These are phyloP conservation scores for Hyperoplus lanceolatus DNA, from an alignment of 2,797 vertebrate genomes.

Conservation along the genomic window DNA sequence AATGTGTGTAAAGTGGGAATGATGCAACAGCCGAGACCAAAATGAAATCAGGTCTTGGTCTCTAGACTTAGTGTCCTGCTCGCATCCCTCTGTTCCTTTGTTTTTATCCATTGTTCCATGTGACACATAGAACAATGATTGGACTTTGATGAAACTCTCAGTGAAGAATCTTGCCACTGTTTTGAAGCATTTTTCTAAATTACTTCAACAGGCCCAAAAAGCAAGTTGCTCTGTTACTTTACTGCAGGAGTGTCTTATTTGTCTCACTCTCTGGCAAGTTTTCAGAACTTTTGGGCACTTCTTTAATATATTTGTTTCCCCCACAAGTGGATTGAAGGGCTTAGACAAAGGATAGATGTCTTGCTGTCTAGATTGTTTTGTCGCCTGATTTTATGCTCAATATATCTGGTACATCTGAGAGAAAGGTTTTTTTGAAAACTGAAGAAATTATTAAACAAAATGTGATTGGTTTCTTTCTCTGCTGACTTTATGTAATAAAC, in stretches of 20 bases:
- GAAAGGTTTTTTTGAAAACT: not conserved
- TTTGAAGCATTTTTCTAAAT: not conserved
- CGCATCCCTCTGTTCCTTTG: not conserved
- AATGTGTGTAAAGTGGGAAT: not conserved
- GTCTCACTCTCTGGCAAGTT: not conserved
- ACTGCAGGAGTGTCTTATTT: not conserved
- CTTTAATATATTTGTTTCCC: not conserved
- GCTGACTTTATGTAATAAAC: not conserved
- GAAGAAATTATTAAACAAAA: not conserved
- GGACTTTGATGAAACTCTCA: not conserved
- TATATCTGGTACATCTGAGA: not conserved
- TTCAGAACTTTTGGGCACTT: not conserved
- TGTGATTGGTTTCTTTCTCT: not conserved
- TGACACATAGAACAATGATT: conserved; percentile 16
- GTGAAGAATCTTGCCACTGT: not conserved
- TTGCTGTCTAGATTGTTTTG: not conserved
- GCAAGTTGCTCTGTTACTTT: not conserved
- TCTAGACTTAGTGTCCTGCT: not conserved
- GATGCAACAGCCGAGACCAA: not conserved
- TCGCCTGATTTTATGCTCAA: not conserved
- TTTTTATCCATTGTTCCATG: not conserved
- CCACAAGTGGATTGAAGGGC: not conserved
- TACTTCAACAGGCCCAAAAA: not conserved
- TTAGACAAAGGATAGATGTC: not conserved
- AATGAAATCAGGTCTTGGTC: conserved; percentile 3